Evolutionary conservation across 2,797 vertebrate species (phyloP), one percentile per base, ranked within the genome.

Genomic region (Mormyrus hasselquistii): DNA sequence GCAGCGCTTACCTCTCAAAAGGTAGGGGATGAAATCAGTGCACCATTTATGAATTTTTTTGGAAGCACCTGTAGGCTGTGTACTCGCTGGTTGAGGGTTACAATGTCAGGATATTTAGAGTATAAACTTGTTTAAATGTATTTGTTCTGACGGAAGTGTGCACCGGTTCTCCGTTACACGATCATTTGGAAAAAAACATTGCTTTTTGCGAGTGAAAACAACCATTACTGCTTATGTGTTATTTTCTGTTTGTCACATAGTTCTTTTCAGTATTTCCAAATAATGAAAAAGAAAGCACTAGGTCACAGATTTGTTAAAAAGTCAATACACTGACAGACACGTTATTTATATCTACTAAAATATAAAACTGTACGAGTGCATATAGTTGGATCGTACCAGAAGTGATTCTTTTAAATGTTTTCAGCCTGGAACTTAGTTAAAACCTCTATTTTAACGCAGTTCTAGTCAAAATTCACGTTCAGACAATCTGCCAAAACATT

Each of bases 281-380:
- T 86, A 52, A 86, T 53, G 47, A 52, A 86, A 85, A 79, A 19
- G 38, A 44, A 53, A 86, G 29, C 53, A 5, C 10, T 16, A 34
- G 14, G 38, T 53, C 83, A 52, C 83, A 86, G 5, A 25, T 52
- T 86, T 86, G 83, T 53, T 86, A 52, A 86, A 86, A 86, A 86
- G 47, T 25, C 19, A 84, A 49, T 22, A 84, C 47, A 52, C 22
- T 53, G 22, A 53, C 25, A 86, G 50, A 85, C n/a, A 85, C 22
- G 4, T 53, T 12, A 52, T 22, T 52, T 52, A 53, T 86, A 86
- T 38, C 22, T 86, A 29, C 4, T 53, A 16, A 50, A 86, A 86
- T 50, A 86, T 86, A 86, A 86, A 49, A 85, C 22, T 49, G 44
- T 85, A 53, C 50, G 47, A 50, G 47, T 86, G 83, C 83, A 86